Conservation (phyloP, 1,140 invertebrate genomes). For the Calliopsis andreniformis region DNA sequence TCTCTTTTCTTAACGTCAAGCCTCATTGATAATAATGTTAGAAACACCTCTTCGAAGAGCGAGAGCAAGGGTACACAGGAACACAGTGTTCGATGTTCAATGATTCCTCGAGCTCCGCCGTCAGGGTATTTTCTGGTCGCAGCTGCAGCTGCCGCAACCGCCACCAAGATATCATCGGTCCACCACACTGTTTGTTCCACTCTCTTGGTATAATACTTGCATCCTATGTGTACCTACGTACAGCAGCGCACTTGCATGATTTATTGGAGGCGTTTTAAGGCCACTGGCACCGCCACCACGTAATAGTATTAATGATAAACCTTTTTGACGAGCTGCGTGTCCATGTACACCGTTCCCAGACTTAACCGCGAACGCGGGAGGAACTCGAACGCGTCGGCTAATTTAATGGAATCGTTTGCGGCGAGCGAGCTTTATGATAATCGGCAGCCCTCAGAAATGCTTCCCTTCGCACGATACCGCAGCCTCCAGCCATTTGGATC, state of each 20-base stretch:
- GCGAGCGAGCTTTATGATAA: slow-evolving; percentile 41
- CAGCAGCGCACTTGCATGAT: slow-evolving; percentile 38
- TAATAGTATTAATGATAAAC: slow-evolving; percentile 54
- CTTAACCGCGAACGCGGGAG: slow-evolving; percentile 25
- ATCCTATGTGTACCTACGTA: neutral
- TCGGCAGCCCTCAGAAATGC: slow-evolving; percentile 6
- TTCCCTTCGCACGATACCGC: neutral
- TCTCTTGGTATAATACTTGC: slow-evolving; percentile 23
- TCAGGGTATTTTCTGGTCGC: slow-evolving; percentile 4
- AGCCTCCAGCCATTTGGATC: too few relatives aligned
- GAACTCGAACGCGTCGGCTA: neutral
- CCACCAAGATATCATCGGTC: slow-evolving; percentile 55
- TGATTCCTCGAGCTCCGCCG: slow-evolving; percentile 6
- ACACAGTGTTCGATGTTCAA: neutral
- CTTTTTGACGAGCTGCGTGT: slow-evolving; percentile 52
- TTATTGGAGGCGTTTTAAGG: slow-evolving; percentile 56
- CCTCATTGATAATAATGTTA: too few relatives aligned
- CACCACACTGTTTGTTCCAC: slow-evolving; percentile 51
- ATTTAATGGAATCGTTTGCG: slow-evolving; percentile 56
- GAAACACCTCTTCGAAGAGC: too few relatives aligned
- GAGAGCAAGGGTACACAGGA: too few relatives aligned
- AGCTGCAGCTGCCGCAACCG: slow-evolving; percentile 23
- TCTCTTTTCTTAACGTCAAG: too few relatives aligned
- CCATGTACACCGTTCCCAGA: neutral
- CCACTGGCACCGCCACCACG: slow-evolving; percentile 35